Evolutionary conservation across 2,797 vertebrate genomes (phyloP).

Genomic region (Alauda arvensis): DNA sequence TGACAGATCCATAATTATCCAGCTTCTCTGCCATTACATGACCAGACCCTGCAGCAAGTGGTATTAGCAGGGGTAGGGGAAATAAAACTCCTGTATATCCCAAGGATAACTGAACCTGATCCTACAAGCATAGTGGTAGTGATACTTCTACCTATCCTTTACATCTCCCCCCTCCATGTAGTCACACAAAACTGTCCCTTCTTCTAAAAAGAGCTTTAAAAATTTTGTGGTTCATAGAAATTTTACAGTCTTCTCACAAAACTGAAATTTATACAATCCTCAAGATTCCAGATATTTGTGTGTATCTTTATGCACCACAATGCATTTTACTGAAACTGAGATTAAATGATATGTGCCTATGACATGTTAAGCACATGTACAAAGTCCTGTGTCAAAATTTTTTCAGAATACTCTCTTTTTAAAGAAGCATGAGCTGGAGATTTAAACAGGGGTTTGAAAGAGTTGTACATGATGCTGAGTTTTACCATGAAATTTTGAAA

Average conservation of each 20-base stretch:
- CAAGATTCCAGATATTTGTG: background rate
- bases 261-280: background rate
- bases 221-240: background rate
- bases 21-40: background rate
- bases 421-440: background rate
- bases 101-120: background rate
- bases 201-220: background rate
- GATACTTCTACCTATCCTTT: background rate
- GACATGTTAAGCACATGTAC: background rate
- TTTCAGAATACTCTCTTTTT: background rate
- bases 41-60: background rate
- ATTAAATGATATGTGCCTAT: background rate
- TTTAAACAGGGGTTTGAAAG: background rate
- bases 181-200: background rate
- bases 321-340: background rate
- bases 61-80: background rate
- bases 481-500: background rate
- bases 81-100: background rate
- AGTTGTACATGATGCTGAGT: accelerated
- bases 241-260: background rate
- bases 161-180: background rate
- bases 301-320: background rate
- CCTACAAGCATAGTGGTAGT: background rate
- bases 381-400: background rate
- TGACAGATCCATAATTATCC: background rate